Evolutionary conservation across 1,140 invertebrate species (phyloP).

Genomic region (Ceratosolen solmsi): DNA sequence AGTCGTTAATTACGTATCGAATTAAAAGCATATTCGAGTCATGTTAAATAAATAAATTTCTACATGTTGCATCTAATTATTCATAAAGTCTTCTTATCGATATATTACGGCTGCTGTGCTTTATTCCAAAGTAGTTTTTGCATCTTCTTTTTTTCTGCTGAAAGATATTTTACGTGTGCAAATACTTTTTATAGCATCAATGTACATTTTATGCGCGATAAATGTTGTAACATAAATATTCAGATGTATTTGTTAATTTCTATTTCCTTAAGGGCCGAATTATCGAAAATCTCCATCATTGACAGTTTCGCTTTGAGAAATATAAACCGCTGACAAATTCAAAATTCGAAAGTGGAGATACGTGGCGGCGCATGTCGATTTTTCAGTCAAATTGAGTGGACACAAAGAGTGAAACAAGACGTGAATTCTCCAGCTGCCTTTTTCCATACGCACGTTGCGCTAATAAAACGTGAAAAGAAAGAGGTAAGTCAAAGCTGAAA

Average conservation of each 20-base stretch:
- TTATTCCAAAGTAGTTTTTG: neutral
- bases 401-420: conserved; percentile 11
- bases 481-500: conserved; percentile 19
- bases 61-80: neutral
- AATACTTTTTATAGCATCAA: neutral
- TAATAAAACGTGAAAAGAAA: conserved; percentile 47
- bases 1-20: too few species aligned
- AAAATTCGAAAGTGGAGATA: neutral
- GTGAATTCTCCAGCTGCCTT: conserved; percentile 36
- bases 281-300: too few species aligned
- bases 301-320: too few species aligned
- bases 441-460: neutral
- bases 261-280: neutral
- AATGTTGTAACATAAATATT: neutral
- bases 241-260: neutral
- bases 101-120: neutral
- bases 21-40: too few species aligned
- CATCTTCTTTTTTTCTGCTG: too few species aligned
- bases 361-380: neutral
- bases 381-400: conserved; percentile 38
- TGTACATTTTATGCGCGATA: neutral
- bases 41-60: too few species aligned
- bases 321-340: neutral
- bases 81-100: neutral
- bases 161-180: neutral